Percentiles rank a stretch among this genome's conserved stretches.
Evolutionary conservation across 2,797 vertebrate species (phyloP).

Genomic region (Leptatherina wallacei): DNA sequence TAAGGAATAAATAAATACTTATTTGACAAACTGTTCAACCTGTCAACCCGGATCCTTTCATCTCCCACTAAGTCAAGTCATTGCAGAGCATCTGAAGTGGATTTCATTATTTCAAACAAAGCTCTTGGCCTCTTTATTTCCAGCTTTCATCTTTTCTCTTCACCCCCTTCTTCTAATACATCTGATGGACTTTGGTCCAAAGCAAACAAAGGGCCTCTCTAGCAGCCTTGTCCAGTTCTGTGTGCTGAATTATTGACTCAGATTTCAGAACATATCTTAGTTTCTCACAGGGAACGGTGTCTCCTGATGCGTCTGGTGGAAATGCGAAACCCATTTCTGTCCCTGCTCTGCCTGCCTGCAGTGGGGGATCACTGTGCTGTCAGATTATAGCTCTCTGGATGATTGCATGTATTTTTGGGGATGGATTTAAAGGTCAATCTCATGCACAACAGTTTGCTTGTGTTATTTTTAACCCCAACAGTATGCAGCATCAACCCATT

Average conservation of each 20-base stretch:
- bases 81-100: slow-evolving; percentile 19
- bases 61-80: slow-evolving; percentile 11
- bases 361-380: slow-evolving; percentile 57
- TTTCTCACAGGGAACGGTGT: slow-evolving; percentile 28
- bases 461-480: slow-evolving; percentile 65
- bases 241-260: slow-evolving; percentile 64
- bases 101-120: slow-evolving; percentile 34
- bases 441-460: slow-evolving; percentile 59
- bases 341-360: slow-evolving; percentile 18
- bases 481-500: slow-evolving; percentile 21
- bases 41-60: slow-evolving; percentile 38
- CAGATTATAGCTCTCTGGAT: slow-evolving; percentile 63
- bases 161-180: slow-evolving; percentile 18
- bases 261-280: slow-evolving; percentile 40
- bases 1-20: slow-evolving; percentile 35
- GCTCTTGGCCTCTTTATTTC: background rate
- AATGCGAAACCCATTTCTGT: slow-evolving; percentile 48
- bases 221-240: slow-evolving; percentile 30
- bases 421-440: slow-evolving; percentile 74
- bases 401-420: slow-evolving; percentile 63
- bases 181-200: slow-evolving; percentile 35
- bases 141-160: background rate
- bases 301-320: slow-evolving; percentile 48
- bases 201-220: slow-evolving; percentile 48
- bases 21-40: slow-evolving; percentile 19